Conservation (phyloP, 2,888 invertebrate genomes). For the Lydus trimaculatus region DNA sequence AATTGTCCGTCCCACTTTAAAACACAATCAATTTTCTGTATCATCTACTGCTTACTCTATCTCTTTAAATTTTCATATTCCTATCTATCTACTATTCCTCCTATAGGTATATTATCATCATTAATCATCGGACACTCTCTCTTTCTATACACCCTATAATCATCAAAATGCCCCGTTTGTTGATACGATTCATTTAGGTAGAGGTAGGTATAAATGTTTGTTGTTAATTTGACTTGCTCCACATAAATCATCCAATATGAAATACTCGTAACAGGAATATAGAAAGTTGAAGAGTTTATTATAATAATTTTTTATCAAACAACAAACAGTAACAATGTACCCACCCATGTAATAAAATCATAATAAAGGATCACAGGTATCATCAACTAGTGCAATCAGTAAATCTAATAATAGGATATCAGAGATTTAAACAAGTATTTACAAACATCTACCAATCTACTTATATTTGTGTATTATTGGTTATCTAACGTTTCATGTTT, state of each 20-base stretch:
- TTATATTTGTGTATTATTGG: neutral
- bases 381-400: slow-evolving; percentile 58
- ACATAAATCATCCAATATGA: slow-evolving; percentile 57
- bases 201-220: slow-evolving; percentile 32
- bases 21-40: slow-evolving; percentile 19
- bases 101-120: neutral
- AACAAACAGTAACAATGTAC: too few species aligned
- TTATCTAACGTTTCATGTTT: too few species aligned
- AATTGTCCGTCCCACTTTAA: slow-evolving; percentile 33
- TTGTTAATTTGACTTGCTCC: slow-evolving; percentile 47
- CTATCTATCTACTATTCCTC: too few species aligned
- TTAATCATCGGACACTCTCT: neutral
- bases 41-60: neutral
- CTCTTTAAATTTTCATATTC: too few species aligned
- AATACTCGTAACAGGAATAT: slow-evolving; percentile 46
- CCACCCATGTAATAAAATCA: slow-evolving; percentile 34
- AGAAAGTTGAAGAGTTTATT: slow-evolving; percentile 36
- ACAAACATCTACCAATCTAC: neutral
- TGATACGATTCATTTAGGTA: slow-evolving; percentile 25
- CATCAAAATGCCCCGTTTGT: slow-evolving; percentile 27
- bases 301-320: too few species aligned
- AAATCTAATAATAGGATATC: slow-evolving; percentile 45
- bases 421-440: slow-evolving; percentile 36
- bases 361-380: slow-evolving; percentile 47
- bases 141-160: neutral